phyloP scores from a whole-genome alignment of 2,113 vertebrate species.

The Sinocyclocheilus anophthalmus region DNA sequence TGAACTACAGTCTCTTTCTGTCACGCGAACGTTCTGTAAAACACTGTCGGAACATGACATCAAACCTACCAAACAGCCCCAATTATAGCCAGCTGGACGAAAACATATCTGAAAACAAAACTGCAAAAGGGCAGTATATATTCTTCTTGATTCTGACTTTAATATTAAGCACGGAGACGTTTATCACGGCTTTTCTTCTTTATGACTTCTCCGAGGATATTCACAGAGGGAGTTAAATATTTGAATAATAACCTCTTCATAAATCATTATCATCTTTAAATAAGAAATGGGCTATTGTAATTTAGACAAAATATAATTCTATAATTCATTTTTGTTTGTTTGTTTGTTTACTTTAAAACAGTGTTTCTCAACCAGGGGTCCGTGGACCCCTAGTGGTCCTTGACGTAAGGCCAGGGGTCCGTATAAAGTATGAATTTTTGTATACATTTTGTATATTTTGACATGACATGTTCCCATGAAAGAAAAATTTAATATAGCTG shows the following conservation, averaged over 20 bases:
- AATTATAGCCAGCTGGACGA: conserved; percentile 46
- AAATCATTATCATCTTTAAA: not conserved
- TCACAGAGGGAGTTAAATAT: conserved; percentile 35
- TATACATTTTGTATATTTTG: no score
- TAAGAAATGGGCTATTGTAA: not conserved
- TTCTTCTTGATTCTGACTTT: conserved; percentile 53
- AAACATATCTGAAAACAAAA: not conserved
- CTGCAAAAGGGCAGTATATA: no score
- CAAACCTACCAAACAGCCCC: conserved; percentile 27
- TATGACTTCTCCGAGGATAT: conserved; percentile 51
- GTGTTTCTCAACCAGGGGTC: no score
- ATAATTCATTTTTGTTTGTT: not conserved
- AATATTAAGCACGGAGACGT: conserved; percentile 51
- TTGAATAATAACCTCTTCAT: no score
- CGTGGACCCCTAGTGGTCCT: no score
- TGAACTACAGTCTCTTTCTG: conserved; percentile 35
- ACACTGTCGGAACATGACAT: conserved; percentile 42
- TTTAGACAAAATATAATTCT: not conserved
- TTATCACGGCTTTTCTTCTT: conserved; percentile 48
- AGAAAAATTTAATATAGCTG: no score
- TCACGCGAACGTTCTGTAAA: not conserved
- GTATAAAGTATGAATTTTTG: no score
- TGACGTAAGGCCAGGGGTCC: no score
- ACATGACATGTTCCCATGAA: no score
- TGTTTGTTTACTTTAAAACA: not conserved